Conservation (phyloP, 2,888 invertebrate species). For the Mantis religiosa region DNA sequence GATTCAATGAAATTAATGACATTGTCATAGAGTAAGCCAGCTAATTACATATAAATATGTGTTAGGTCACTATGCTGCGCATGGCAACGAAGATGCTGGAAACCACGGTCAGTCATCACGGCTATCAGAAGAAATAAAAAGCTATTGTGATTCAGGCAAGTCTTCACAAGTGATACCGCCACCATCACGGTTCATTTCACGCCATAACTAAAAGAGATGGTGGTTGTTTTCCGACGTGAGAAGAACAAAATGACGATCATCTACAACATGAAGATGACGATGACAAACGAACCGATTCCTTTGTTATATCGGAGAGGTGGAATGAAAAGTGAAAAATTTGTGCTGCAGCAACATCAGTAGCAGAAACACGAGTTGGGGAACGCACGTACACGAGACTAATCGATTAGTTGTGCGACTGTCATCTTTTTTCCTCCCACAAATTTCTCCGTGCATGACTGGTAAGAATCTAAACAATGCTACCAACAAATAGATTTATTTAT, state of each 20-base stretch:
- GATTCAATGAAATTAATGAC: too few species aligned
- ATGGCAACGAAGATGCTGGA: not conserved
- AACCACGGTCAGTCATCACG: not conserved
- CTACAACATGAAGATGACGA: not conserved
- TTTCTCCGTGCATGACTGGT: not conserved
- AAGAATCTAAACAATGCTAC: not conserved
- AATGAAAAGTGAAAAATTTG: not conserved
- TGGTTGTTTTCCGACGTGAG: not conserved
- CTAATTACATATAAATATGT: not conserved
- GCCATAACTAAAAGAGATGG: not conserved
- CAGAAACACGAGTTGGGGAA: not conserved
- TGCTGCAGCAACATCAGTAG: not conserved
- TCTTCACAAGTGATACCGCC: conserved; percentile 1
- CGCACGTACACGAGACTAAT: not conserved
- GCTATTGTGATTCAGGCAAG: not conserved
- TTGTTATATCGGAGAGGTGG: not conserved
- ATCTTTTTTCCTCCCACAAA: not conserved
- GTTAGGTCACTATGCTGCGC: not conserved
- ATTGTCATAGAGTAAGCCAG: not conserved
- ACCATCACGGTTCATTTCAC: conserved; percentile 4
- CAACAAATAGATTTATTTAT: not conserved
- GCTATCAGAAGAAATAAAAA: not conserved
- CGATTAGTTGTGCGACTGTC: not conserved
- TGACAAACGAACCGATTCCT: not conserved
- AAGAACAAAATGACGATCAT: not conserved